Base-by-base conservation (phyloP, 2,888 invertebrate species). In the Drosophila paranaensis region DNA sequence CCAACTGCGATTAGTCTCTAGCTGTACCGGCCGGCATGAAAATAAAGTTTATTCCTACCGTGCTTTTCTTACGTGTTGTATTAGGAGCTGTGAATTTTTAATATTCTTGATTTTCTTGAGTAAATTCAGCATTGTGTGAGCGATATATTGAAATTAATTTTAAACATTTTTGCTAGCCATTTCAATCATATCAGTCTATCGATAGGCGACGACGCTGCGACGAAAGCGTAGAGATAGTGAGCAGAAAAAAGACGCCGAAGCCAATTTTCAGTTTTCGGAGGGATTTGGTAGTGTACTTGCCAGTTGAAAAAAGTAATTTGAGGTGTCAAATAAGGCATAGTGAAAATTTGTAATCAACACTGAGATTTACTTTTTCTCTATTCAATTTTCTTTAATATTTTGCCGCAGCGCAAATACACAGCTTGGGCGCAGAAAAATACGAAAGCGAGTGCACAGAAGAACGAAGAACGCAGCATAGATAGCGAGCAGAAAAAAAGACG, bases 211-310 rank as follows among this genome's bases (percentile, higher is more conserved):
- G 62, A 54, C 73, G 53, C 63, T 39, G 37, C 43, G n/a, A 51
- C 58, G 64, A 74, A 69, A 39, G 46, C 43, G 58, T 35, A 50
- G 45, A 65, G 48, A 68, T 14, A 69, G 64, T 30, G 51, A 58
- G 39, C 55, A 76, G 64, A 50, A 54, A 63, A 77, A 69, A 60
- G 74, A 77, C 74, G 76, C 76, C 74, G 61, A 65, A 66, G 48
- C 58, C 33, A 48, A 73, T 74, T 77, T 63, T 74, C 60, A 65
- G 77, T 70, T 77, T 74, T 55, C 55, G 61, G 64, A 69, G 50
- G 63, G 60, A 43, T 73, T 50, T 20, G 13, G 51, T n/a, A 64
- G 58, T 45, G 46, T 74, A 48, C 54, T 39, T 76, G 48, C 1
- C 37, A 37, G 6, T 60, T 55, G 27, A 13, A 37, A 61, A 14